These are phyloP conservation scores for Acanthurus leucopareius DNA, from an alignment of 2,797 vertebrate genomes.

Conservation along the genomic window DNA sequence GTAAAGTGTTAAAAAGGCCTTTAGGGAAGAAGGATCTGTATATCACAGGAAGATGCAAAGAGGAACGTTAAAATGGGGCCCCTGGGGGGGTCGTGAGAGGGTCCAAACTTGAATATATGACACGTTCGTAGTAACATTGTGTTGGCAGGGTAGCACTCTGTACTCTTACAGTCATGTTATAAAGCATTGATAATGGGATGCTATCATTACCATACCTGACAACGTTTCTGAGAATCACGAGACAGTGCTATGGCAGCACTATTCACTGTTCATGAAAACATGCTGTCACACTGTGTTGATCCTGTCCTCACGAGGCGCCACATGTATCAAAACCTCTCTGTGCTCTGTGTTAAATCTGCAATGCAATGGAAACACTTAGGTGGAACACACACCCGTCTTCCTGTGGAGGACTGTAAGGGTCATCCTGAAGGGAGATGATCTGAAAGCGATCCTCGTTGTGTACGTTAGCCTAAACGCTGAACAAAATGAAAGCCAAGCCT, in stretches of 20 bases:
- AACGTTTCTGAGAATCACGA: too few species aligned
- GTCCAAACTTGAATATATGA: too few species aligned
- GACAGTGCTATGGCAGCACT: not conserved
- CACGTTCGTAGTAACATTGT: too few species aligned
- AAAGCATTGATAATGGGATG: too few species aligned
- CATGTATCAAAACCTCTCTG: not conserved
- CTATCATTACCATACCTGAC: too few species aligned
- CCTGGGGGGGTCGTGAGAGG: too few species aligned
- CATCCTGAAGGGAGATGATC: slow-evolving; percentile 7
- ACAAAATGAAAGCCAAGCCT: slow-evolving; percentile 42
- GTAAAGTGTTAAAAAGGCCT: too few species aligned
- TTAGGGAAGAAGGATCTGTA: too few species aligned
- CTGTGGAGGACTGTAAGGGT: slow-evolving; percentile 12
- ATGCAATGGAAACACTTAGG: slow-evolving; percentile 11
- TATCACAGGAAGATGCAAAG: too few species aligned
- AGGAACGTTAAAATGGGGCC: too few species aligned
- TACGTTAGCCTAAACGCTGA: slow-evolving; percentile 56
- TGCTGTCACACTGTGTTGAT: not conserved
- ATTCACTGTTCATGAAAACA: slow-evolving; percentile 12
- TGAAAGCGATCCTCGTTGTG: slow-evolving; percentile 44
- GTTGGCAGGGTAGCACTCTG: too few species aligned
- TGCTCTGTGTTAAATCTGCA: slow-evolving; percentile 40
- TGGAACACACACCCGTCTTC: slow-evolving; percentile 10
- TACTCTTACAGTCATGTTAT: too few species aligned
- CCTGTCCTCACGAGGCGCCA: not conserved